These are phyloP conservation scores for Acanthochromis polyacanthus DNA, from an alignment of 2,113 vertebrate species.

Conservation along the genomic window DNA sequence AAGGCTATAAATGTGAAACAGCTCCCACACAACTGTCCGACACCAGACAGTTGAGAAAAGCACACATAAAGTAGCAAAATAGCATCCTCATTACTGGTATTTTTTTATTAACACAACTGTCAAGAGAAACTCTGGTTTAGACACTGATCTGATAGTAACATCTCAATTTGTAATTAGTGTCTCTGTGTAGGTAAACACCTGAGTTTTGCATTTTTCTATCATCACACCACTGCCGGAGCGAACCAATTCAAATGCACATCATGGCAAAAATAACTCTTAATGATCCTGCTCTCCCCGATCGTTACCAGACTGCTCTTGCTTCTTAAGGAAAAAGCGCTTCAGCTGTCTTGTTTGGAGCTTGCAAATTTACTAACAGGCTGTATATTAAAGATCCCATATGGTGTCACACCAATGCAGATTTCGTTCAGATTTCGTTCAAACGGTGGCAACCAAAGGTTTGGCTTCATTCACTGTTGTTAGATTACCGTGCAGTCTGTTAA, in stretches of 20 bases:
- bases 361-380: neutral
- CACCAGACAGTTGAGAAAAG: constrained; percentile 25
- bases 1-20: constrained; percentile 56
- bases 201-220: constrained; percentile 2
- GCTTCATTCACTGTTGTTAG: neutral
- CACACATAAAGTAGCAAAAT: constrained; percentile 30
- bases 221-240: neutral
- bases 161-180: neutral
- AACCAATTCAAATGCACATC: constrained; percentile 18
- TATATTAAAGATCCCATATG: neutral
- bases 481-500: neutral
- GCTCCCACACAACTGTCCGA: constrained; percentile 60
- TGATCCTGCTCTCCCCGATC: neutral
- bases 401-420: neutral
- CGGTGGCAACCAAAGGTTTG: too few species aligned
- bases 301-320: neutral
- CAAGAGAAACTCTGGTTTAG: neutral
- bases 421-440: too few species aligned
- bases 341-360: neutral
- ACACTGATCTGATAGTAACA: neutral
- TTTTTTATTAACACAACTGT: neutral
- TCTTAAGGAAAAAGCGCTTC: neutral
- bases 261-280: neutral
- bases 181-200: neutral
- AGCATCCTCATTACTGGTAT: neutral